These are phyloP conservation scores for Phrixothrix hirtus DNA, from an alignment of 2,888 invertebrate species.

Conservation along the genomic window DNA sequence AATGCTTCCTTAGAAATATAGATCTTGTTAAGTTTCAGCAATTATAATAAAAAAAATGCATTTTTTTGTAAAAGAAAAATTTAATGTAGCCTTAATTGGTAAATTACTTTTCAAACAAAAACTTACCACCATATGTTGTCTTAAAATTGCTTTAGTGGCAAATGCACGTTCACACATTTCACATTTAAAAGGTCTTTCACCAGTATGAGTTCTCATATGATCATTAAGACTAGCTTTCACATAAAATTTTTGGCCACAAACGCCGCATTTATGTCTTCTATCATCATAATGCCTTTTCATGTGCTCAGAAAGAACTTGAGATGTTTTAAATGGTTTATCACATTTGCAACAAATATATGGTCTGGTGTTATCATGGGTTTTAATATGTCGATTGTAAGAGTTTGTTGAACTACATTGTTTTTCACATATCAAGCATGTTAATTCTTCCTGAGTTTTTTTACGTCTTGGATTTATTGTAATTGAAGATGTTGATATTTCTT, in stretches of 20 bases:
- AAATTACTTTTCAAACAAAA: neutral
- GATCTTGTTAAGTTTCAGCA: no score
- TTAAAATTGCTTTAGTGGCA: slow-evolving; percentile 38
- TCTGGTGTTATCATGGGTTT: slow-evolving; percentile 34
- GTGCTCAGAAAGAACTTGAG: slow-evolving; percentile 38
- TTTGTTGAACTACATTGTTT: slow-evolving; percentile 36
- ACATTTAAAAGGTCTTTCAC: slow-evolving; percentile 62
- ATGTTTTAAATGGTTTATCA: slow-evolving; percentile 39
- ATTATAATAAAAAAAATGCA: no score
- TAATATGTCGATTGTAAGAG: slow-evolving; percentile 36
- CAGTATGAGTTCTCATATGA: slow-evolving; percentile 43
- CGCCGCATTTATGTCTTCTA: slow-evolving; percentile 36
- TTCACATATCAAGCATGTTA: slow-evolving; percentile 31
- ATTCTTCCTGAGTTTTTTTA: slow-evolving; percentile 27
- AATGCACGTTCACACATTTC: slow-evolving; percentile 36
- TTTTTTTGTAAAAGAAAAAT: no score
- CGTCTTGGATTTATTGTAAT: slow-evolving; percentile 15
- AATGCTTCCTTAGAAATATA: no score
- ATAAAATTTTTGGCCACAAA: slow-evolving; percentile 40
- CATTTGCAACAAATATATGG: slow-evolving; percentile 38
- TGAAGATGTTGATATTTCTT: slow-evolving; percentile 5
- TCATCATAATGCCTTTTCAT: slow-evolving; percentile 41
- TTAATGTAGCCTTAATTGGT: neutral
- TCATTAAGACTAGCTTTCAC: slow-evolving; percentile 38
- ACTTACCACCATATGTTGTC: slow-evolving; percentile 38